phyloP scores from a whole-genome alignment of 2,888 invertebrate genomes.

The Lasioglossum zephyrum region DNA sequence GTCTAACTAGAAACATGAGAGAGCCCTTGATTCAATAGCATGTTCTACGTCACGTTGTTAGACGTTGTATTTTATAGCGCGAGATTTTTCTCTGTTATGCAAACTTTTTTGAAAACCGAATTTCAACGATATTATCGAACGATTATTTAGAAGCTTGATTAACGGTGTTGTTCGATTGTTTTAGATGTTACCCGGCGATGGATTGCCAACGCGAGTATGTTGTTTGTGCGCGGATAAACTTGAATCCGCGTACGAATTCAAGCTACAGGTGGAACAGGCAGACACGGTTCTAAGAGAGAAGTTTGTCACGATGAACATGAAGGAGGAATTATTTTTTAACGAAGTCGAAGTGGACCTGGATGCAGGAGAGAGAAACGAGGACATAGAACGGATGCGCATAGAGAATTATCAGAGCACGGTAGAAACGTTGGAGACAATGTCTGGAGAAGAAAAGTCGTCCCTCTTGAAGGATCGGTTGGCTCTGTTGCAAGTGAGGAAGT shows the following conservation, averaged over 20 bases:
- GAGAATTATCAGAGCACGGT: conserved; percentile 62
- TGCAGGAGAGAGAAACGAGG: conserved; percentile 62
- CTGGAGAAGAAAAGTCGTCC: conserved; percentile 63
- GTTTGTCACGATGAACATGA: conserved; percentile 77
- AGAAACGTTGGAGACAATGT: conserved; percentile 26
- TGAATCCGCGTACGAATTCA: conserved; percentile 82
- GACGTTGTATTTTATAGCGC: background rate
- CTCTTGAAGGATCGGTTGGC: conserved; percentile 79
- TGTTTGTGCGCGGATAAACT: conserved; percentile 79
- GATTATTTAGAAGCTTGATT: background rate
- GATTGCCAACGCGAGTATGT: conserved; percentile 80
- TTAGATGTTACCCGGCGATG: conserved; percentile 77
- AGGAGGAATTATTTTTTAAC: conserved; percentile 81
- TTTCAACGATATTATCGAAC: background rate
- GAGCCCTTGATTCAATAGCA: background rate
- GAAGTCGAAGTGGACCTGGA: conserved; percentile 80
- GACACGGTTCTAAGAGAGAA: conserved; percentile 78
- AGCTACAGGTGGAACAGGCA: conserved; percentile 82
- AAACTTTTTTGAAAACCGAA: background rate
- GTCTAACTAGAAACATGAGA: background rate
- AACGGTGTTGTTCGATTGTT: background rate
- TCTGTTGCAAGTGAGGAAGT: conserved; percentile 76
- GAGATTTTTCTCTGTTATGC: background rate
- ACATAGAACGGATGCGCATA: conserved; percentile 54
- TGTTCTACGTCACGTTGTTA: background rate